These are phyloP conservation scores for Mastomys natalensis DNA, from an alignment of 2,113 vertebrate genomes.

Conservation along the genomic window DNA sequence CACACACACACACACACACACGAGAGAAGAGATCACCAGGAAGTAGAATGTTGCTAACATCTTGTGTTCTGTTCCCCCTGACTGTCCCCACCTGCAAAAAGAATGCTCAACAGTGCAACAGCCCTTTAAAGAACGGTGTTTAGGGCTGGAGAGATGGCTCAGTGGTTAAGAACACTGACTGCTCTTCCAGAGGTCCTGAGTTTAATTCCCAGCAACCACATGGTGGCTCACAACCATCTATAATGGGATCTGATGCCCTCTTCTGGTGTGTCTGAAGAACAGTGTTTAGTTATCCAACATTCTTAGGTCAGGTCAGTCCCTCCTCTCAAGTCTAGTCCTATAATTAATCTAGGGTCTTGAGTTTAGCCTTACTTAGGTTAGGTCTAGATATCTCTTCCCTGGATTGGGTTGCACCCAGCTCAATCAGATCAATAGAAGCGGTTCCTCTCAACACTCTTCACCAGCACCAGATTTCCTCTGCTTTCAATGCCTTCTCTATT, in stretches of 20 bases:
- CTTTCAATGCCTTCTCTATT: slow-evolving; percentile 79
- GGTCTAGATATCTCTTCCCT: background rate
- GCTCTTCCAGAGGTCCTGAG: no score
- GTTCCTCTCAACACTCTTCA: slow-evolving; percentile 69
- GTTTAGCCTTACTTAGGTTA: background rate
- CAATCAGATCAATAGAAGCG: slow-evolving; percentile 5
- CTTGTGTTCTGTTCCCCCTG: background rate
- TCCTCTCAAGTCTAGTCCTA: background rate
- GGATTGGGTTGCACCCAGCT: background rate
- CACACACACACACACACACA: no score
- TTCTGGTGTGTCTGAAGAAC: background rate
- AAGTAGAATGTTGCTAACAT: background rate
- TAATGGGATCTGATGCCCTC: no score
- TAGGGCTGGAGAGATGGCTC: background rate
- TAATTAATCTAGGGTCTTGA: background rate
- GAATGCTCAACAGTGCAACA: background rate
- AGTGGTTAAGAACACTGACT: no score
- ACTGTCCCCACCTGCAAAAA: background rate
- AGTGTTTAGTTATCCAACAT: background rate
- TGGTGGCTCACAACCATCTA: no score
- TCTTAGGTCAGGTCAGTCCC: background rate
- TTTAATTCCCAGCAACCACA: no score
- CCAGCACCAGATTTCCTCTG: slow-evolving; percentile 76
- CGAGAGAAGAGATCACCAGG: background rate
- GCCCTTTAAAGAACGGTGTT: background rate